phyloP scores from a whole-genome alignment of 1,140 invertebrate species.

The Brachionus asplanchnoidis region DNA sequence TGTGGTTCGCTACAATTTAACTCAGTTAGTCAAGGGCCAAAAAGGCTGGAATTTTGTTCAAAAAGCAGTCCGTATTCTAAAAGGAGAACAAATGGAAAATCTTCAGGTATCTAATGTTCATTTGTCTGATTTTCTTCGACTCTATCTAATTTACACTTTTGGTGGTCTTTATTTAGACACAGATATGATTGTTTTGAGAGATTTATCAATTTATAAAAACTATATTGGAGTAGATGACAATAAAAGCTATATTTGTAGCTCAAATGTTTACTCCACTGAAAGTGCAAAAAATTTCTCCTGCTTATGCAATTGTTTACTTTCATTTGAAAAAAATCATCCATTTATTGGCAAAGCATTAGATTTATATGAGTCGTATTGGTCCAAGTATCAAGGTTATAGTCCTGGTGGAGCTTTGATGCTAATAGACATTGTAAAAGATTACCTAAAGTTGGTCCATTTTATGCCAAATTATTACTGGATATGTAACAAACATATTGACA shows the following conservation, averaged over 20 bases:
- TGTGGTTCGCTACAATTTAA: background rate
- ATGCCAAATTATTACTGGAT: background rate
- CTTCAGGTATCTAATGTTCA: background rate
- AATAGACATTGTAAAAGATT: background rate
- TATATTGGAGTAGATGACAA: background rate
- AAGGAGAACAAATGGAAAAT: background rate
- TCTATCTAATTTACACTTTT: background rate
- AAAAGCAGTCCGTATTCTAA: background rate
- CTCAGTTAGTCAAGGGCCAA: background rate
- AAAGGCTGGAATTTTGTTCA: background rate
- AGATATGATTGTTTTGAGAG: background rate
- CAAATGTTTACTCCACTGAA: background rate
- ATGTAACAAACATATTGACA: background rate
- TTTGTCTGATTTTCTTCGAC: background rate
- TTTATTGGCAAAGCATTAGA: background rate
- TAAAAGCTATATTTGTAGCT: background rate
- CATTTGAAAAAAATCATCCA: background rate
- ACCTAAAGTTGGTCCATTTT: background rate
- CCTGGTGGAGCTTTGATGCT: slow-evolving; percentile 2
- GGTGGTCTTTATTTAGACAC: slow-evolving; percentile 3
- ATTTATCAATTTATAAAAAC: background rate
- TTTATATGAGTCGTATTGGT: background rate
- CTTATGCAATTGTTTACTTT: background rate
- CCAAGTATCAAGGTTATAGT: background rate
- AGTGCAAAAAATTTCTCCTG: background rate